These are phyloP conservation scores for Neocloeon triangulifer DNA, from an alignment of 1,140 invertebrate species.

Conservation along the genomic window DNA sequence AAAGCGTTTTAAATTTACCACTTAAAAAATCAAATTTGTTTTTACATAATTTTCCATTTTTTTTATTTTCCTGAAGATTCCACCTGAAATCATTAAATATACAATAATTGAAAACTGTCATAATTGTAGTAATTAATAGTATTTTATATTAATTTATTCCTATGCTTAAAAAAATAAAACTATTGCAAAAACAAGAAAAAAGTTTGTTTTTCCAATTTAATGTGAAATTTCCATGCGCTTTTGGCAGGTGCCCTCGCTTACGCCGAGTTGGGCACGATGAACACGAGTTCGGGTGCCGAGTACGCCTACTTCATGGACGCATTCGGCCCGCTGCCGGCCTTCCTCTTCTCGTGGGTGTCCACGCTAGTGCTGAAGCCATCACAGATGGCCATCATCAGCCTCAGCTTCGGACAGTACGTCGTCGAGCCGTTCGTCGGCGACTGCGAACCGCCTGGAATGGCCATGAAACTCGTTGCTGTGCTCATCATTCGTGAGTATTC, in stretches of 20 bases:
- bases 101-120: too few species aligned
- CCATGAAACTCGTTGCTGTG: conserved; percentile 57
- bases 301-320: conserved; percentile 84
- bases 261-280: conserved; percentile 81
- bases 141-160: too few species aligned
- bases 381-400: conserved; percentile 80
- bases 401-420: conserved; percentile 85
- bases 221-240: too few species aligned
- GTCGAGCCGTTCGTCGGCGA: conserved; percentile 75
- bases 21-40: too few species aligned
- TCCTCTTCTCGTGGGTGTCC: conserved; percentile 79
- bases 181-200: too few species aligned
- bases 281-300: conserved; percentile 79
- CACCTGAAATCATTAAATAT: too few species aligned
- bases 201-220: too few species aligned
- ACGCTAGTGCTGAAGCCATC: conserved; percentile 79
- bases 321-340: conserved; percentile 70
- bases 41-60: too few species aligned
- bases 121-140: too few species aligned
- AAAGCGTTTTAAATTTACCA: too few species aligned
- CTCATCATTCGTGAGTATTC: conserved; percentile 51
- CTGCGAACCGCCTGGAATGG: conserved; percentile 48
- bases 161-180: too few species aligned
- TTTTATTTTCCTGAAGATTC: too few species aligned
- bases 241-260: conserved; percentile 63